A percentile compares a stretch with the other conserved stretches of the same genome.
phyloP scores from a whole-genome alignment of 1,140 invertebrate genomes.

The Scaptodrosophila lebanonensis region DNA sequence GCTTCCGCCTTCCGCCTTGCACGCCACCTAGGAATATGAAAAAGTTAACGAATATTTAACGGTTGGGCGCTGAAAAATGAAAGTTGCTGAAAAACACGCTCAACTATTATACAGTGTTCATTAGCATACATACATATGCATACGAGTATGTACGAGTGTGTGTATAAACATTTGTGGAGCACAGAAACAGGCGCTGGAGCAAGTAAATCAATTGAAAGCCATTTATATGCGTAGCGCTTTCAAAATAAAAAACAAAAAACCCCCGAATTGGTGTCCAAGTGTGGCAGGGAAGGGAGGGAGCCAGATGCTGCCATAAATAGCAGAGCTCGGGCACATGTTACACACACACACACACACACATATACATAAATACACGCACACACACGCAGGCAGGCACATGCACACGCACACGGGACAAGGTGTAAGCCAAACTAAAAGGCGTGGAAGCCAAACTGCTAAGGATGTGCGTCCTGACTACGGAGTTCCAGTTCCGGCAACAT shows the following conservation, averaged over 20 bases:
- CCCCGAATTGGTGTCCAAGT: neutral
- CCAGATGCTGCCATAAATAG: constrained; percentile 68
- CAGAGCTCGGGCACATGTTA: constrained; percentile 27
- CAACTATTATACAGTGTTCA: too few relatives aligned
- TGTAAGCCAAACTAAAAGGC: constrained; percentile 44
- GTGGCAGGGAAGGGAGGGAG: neutral
- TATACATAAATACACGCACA: constrained; percentile 12
- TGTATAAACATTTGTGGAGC: neutral
- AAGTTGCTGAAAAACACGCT: too few relatives aligned
- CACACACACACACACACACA: constrained; percentile 16
- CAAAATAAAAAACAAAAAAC: constrained; percentile 8
- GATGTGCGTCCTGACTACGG: neutral
- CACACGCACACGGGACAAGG: constrained; percentile 21
- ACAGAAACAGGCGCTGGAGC: constrained; percentile 33
- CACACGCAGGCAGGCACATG: neutral
- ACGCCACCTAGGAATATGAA: too few relatives aligned
- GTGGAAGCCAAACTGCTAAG: constrained; percentile 11
- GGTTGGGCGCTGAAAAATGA: too few relatives aligned
- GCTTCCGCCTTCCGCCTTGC: too few relatives aligned
- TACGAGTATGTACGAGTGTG: too few relatives aligned
- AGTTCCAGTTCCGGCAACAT: neutral
- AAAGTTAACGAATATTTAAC: too few relatives aligned
- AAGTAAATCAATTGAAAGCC: constrained; percentile 71
- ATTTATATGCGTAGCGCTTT: constrained; percentile 63
- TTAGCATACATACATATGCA: too few relatives aligned